Base-by-base conservation (phyloP, 23 tunicate species). In the Trididemnum miniatum region DNA sequence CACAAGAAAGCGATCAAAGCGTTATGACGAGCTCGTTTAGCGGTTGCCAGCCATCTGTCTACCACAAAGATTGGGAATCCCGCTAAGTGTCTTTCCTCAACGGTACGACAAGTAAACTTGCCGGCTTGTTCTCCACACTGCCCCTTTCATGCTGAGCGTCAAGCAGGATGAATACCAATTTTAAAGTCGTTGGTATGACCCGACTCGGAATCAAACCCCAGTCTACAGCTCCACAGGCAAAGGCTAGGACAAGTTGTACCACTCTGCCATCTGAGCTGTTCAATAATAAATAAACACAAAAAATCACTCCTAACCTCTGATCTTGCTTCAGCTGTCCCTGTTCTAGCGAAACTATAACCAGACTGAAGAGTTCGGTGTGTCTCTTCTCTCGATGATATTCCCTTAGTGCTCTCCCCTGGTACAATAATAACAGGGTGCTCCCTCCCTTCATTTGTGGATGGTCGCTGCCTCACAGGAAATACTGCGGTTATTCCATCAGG, bases 351-450 rank as follows among this genome's bases (percentile, higher is more conserved):
- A 7, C 9, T 9, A 12, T 20, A 18, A 18, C 29, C 67, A 62
- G 29, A 62, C 25, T 26, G 67, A n/a, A 5, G 5, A 22, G 67
- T 62, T 12, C n/a, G 25, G 15, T n/a, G 23, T 18, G 3, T 26
- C 15, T 5, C 26, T 20, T 18, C 26, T 62, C 29, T 62, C 25
- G 5, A 12, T n/a, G n/a, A n/a, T n/a, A n/a, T n/a, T n/a, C n/a
- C n/a, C n/a, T n/a, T n/a, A n/a, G n/a, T n/a, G 3, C 4, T n/a
- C 54, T 82, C 84, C 0, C 85, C 90, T 0, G 90, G 84, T 5
- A 86, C 83, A 23, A 86, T 71, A 7, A 86, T 54, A 9, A 86
- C 90, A 29, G 90, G 90, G 2, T 63, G 76, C 59, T 86, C 90
- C n/a, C 69, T 86, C 34, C 79, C 83, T 52, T 86, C 90, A 35